Evolutionary conservation across 2,113 vertebrate genomes (phyloP).

Genomic region (Anhinga rufa): DNA sequence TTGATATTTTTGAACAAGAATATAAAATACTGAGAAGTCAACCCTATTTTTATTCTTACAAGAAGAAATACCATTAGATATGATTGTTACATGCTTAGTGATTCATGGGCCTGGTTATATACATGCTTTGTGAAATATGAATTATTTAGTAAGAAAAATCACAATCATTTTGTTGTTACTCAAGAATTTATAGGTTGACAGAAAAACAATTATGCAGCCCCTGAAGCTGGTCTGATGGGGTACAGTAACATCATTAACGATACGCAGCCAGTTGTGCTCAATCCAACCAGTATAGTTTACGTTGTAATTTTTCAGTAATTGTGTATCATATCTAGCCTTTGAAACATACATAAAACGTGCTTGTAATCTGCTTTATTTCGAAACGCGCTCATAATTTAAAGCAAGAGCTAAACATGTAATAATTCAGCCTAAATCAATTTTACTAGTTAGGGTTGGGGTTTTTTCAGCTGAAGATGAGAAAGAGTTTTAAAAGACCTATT

Average conservation of each 20-base stretch:
- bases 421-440: not conserved
- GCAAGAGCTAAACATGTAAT: not conserved
- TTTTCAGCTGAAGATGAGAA: not conserved
- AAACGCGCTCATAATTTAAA: slow-evolving; percentile 7
- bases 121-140: slow-evolving; percentile 75
- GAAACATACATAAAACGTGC: not conserved
- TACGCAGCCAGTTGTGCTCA: not conserved
- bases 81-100: slow-evolving; percentile 61
- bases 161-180: slow-evolving; percentile 84
- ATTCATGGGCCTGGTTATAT: slow-evolving; percentile 72
- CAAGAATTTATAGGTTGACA: slow-evolving; percentile 87
- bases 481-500: not conserved
- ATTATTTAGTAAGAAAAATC: slow-evolving; percentile 89
- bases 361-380: not conserved
- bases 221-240: slow-evolving; percentile 75
- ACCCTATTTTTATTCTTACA: slow-evolving; percentile 47
- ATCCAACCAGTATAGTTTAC: not conserved
- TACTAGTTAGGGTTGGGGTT: not conserved
- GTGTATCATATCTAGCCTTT: not conserved
- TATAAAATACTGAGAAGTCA: slow-evolving; percentile 43
- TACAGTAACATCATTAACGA: slow-evolving; percentile 42
- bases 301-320: slow-evolving; percentile 12
- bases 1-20: slow-evolving; percentile 14
- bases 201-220: slow-evolving; percentile 89
- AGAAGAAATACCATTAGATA: slow-evolving; percentile 63